These are phyloP conservation scores for Metridium senile DNA, from an alignment of 92 coral and sea anemone genomes.

Conservation along the genomic window DNA sequence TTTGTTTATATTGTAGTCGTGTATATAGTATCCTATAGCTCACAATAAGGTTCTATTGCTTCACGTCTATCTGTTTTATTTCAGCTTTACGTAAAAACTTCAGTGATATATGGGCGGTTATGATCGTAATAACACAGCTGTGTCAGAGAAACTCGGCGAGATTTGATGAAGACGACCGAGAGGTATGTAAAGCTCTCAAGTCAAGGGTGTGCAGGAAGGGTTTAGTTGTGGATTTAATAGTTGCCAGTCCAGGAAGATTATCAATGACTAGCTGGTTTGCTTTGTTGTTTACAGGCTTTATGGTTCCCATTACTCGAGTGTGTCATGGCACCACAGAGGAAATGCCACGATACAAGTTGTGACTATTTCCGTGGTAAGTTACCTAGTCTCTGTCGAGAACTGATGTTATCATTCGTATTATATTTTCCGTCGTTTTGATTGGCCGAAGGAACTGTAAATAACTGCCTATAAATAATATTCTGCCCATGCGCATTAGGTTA, in stretches of 20 bases:
- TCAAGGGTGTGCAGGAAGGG: neutral
- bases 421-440: too few species aligned
- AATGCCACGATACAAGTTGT: conserved; percentile 81
- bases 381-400: neutral
- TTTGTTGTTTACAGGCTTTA: conserved; percentile 62
- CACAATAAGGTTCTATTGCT: too few species aligned
- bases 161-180: conserved; percentile 91
- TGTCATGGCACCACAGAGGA: conserved; percentile 98
- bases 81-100: conserved; percentile 76
- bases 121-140: conserved; percentile 82
- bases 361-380: conserved; percentile 80
- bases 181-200: conserved; percentile 44
- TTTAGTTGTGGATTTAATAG: too few species aligned
- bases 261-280: too few species aligned
- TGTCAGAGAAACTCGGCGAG: conserved; percentile 95
- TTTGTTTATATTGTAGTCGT: neutral
- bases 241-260: too few species aligned
- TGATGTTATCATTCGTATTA: too few species aligned
- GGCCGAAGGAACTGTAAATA: too few species aligned
- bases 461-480: too few species aligned
- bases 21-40: neutral
- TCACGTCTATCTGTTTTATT: conserved; percentile 5
- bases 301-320: conserved; percentile 97
- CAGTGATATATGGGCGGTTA: conserved; percentile 76
- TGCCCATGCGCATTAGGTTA: too few species aligned